These are phyloP conservation scores for Pollenia labialis DNA, from an alignment of 2,888 invertebrate species.

Conservation along the genomic window DNA sequence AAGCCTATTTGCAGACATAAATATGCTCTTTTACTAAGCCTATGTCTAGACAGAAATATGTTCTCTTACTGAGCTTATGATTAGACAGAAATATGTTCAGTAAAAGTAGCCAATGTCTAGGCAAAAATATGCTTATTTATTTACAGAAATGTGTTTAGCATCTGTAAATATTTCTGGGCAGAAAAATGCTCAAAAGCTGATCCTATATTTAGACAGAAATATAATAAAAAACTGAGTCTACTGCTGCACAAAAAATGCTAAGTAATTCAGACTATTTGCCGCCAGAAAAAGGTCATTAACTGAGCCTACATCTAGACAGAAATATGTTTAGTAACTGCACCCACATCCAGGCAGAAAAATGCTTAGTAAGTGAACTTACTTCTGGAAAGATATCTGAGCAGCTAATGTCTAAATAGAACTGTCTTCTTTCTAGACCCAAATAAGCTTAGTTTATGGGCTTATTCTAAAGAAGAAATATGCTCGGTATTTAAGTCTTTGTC, in stretches of 20 bases:
- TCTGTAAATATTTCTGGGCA: neutral
- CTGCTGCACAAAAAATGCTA: neutral
- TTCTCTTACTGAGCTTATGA: neutral
- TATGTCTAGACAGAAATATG: neutral
- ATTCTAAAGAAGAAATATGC: too few relatives aligned
- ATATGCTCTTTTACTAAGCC: neutral
- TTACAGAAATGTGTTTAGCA: neutral
- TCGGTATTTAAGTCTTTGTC: too few relatives aligned
- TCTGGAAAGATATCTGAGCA: neutral
- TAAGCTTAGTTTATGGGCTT: too few relatives aligned
- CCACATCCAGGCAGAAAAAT: neutral
- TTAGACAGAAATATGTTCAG: neutral
- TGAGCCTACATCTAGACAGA: neutral
- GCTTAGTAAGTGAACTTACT: neutral
- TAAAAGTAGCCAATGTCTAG: neutral
- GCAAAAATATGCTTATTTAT: neutral
- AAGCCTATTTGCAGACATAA: neutral
- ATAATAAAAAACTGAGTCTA: neutral
- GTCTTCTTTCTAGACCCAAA: too few relatives aligned
- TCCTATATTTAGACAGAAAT: neutral
- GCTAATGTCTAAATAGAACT: neutral
- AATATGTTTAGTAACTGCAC: neutral
- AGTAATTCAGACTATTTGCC: neutral
- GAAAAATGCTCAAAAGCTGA: neutral
- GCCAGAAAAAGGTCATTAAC: neutral